A percentile compares a stretch with the other conserved stretches of the same genome.
Evolutionary conservation across 1,140 invertebrate species (phyloP).

Genomic region (Trichonephila clavipes): DNA sequence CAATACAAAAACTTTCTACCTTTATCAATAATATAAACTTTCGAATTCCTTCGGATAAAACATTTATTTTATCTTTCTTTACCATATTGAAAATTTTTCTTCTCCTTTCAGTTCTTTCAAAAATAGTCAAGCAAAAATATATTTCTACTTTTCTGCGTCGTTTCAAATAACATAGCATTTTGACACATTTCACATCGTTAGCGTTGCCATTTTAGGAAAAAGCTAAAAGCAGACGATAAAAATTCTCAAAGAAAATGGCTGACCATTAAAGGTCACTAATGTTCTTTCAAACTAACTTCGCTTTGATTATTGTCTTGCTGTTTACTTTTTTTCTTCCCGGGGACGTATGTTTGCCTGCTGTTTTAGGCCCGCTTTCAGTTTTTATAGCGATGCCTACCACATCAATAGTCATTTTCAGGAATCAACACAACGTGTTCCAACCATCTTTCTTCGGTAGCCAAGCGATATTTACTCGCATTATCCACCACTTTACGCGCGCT

Average conservation of each 20-base stretch:
- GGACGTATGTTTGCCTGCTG: constrained; percentile 54
- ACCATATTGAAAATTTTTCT: background rate
- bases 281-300: constrained; percentile 72
- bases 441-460: constrained; percentile 55
- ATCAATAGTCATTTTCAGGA: constrained; percentile 72
- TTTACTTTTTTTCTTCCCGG: constrained; percentile 44
- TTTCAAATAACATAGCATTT: constrained; percentile 61
- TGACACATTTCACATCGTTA: constrained; percentile 57
- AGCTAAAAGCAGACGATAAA: constrained; percentile 65
- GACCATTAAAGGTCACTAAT: constrained; percentile 75
- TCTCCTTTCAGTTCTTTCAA: background rate
- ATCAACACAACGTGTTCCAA: constrained; percentile 65
- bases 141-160: background rate
- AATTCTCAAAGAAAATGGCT: constrained; percentile 68
- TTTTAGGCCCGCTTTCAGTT: constrained; percentile 70
- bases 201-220: constrained; percentile 64
- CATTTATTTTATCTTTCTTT: constrained; percentile 4
- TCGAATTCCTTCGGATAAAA: background rate
- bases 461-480: constrained; percentile 76
- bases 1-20: background rate
- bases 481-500: constrained; percentile 67
- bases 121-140: constrained; percentile 1
- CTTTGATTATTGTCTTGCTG: constrained; percentile 71
- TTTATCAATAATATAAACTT: background rate
- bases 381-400: constrained; percentile 73